Base-by-base conservation (phyloP, 1,140 invertebrate species). In the Drosophila nasuta region DNA sequence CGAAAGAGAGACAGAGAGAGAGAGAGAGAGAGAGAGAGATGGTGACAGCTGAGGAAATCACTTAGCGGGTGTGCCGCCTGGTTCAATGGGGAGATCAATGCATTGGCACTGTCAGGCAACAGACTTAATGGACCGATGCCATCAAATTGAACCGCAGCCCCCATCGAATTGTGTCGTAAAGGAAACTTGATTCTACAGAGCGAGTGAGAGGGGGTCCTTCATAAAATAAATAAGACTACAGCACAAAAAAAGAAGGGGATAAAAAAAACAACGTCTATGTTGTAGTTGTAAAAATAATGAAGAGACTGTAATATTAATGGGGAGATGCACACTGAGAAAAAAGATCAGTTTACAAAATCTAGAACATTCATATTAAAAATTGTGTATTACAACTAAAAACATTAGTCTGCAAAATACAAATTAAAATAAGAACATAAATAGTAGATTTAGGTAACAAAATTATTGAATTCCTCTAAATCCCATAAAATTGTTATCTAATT, bases 281-380 rank as follows among this genome's bases (percentile, higher is more conserved):
- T 72, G 46, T 54, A 62, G 75, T 72, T 86, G 67, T 75, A 74
- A 79, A 79, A 82, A 75, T 69, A 79, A 66, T 62, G 57, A 59
- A 63, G 56, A 46, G 20, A 58, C 58, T 8, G 10, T 33, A 33
- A 60, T 72, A 54, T 46, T 25, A 38, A 52, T 33, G 46, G 59
- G 45, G 41, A 54, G 30, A 54, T 48, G 54, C 20, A 25, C 20
- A 25, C 20, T 25, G 20, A 25, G 20, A 25, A 25, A 25, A 25
- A 25, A 25, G 20, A 25, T 25, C 20, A 25, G 20, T 25, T 25
- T 4, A 25, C 20, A 4, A 25, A 25, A 25, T 25, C 20, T 3
- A 25, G 20, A 3, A 25, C 3, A 25, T 25, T 25, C 20, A 25
- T 25, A 25, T 25, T 25, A 3, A 25, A 25, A 25, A 25, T 25